These are phyloP conservation scores for Tethya wilhelma DNA, from an alignment of 37 sponge, comb jelly and placozoan genomes.

Conservation along the genomic window DNA sequence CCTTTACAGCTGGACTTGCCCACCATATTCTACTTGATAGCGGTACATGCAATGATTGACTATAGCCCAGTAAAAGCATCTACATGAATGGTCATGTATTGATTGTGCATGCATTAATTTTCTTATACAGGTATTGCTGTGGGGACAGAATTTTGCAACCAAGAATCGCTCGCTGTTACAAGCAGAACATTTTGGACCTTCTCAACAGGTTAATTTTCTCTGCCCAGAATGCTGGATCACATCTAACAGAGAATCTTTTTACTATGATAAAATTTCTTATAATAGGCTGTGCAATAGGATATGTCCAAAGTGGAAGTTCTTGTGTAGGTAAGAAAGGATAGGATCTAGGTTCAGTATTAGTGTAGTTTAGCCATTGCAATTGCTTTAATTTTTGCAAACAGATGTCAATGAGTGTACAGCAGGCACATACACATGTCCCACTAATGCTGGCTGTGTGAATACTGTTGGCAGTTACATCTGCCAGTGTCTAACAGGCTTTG, in stretches of 20 bases:
- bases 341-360: too few relatives aligned
- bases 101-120: too few relatives aligned
- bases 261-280: too few relatives aligned
- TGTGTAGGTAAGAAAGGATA: neutral
- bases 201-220: neutral
- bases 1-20: neutral
- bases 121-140: constrained; percentile 7
- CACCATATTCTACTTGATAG: neutral
- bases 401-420: neutral
- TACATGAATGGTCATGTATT: too few relatives aligned
- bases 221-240: too few relatives aligned
- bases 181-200: neutral
- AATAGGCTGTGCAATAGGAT: neutral
- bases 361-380: neutral
- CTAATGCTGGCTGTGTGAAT: neutral
- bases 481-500: neutral
- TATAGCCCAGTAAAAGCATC: too few relatives aligned
- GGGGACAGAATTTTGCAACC: constrained; percentile 6
- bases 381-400: neutral
- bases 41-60: constrained; percentile 4
- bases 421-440: neutral
- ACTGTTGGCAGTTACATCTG: neutral
- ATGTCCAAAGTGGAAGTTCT: neutral
- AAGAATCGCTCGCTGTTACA: constrained; percentile 8
- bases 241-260: too few relatives aligned